Conservation (phyloP, 2,113 vertebrate genomes). For the Neolamprologus devosi region DNA sequence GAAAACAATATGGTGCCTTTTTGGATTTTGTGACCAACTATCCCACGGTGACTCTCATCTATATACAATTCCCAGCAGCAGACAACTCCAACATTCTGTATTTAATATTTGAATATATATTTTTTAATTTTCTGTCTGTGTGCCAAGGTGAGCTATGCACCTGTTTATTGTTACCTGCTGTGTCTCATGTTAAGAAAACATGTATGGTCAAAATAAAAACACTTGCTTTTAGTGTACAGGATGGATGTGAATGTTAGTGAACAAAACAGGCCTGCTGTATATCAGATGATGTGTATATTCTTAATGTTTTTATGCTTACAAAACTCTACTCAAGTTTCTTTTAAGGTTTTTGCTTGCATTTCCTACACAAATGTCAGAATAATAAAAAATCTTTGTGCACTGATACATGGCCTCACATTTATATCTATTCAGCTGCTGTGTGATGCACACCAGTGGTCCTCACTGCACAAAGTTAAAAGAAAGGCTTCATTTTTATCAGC, state of each 20-base stretch:
- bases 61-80: background rate
- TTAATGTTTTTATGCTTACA: background rate
- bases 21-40: background rate
- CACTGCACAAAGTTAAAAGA: background rate
- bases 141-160: background rate
- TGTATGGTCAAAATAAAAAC: background rate
- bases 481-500: background rate
- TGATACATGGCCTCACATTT: background rate
- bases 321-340: background rate
- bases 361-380: background rate
- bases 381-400: slow-evolving; percentile 28
- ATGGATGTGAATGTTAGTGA: slow-evolving; percentile 8
- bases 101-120: background rate
- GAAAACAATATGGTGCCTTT: slow-evolving; percentile 27
- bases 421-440: background rate
- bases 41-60: background rate
- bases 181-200: background rate
- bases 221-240: background rate
- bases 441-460: background rate
- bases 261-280: background rate
- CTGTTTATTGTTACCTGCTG: slow-evolving; percentile 2
- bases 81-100: background rate
- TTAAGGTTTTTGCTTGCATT: background rate
- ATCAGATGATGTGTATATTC: background rate
- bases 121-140: background rate